Evolutionary conservation across 2,888 invertebrate genomes (phyloP).

Genomic region (Hydroisotoma schaefferi): DNA sequence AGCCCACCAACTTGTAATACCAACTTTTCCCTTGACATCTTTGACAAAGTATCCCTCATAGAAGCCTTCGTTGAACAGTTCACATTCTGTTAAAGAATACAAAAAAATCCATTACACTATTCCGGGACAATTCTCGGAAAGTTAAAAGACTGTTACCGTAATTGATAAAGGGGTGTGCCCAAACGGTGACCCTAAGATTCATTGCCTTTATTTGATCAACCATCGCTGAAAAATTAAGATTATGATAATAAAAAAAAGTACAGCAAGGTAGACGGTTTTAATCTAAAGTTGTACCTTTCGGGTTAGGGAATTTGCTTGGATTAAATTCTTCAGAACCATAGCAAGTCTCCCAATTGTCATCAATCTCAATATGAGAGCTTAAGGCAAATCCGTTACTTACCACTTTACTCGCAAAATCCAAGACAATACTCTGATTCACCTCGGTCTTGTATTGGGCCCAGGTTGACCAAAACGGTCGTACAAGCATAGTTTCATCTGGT

Average conservation of each 20-base stretch:
- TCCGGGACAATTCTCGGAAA: no score
- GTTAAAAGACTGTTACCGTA: constrained; percentile 35
- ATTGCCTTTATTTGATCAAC: constrained; percentile 49
- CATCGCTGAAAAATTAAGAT: no score
- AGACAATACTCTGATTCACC: constrained; percentile 28
- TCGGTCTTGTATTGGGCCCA: constrained; percentile 26
- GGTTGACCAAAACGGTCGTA: constrained; percentile 36
- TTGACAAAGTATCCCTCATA: constrained; percentile 59
- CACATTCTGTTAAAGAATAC: constrained; percentile 56
- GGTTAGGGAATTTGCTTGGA: constrained; percentile 61
- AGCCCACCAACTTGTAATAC: constrained; percentile 56
- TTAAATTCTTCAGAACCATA: constrained; percentile 77
- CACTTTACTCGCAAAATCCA: constrained; percentile 29
- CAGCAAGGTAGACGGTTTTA: no score
- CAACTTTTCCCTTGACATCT: constrained; percentile 50
- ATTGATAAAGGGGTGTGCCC: constrained; percentile 85
- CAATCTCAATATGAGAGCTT: constrained; percentile 66
- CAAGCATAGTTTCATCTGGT: constrained; percentile 36
- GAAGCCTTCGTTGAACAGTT: constrained; percentile 60
- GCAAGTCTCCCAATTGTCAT: constrained; percentile 82
- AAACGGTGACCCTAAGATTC: constrained; percentile 72
- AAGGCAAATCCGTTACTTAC: constrained; percentile 31
- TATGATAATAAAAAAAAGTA: no score
- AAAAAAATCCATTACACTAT: no score
- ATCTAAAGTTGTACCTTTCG: no score